Evolutionary conservation across 35 echinoderm and acorn worm genomes (phyloP).

Genomic region (Apostichopus parvimensis): DNA sequence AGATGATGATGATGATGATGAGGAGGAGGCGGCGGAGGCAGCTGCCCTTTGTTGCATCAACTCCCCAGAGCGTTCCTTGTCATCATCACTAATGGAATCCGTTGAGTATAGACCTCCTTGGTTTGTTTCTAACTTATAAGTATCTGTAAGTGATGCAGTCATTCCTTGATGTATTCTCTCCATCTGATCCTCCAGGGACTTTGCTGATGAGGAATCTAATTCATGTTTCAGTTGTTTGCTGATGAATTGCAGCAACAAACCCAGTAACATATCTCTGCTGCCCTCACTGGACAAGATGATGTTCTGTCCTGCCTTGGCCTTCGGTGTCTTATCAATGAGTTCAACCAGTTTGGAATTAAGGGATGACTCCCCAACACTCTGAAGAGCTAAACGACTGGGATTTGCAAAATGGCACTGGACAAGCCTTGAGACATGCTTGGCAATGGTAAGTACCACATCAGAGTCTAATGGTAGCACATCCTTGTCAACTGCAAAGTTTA

Average conservation of each 20-base stretch:
- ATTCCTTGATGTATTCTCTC: conserved; percentile 22
- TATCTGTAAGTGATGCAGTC: conserved; percentile 51
- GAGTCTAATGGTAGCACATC: conserved; percentile 64
- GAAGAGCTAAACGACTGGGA: conserved; percentile 53
- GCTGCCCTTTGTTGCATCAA: conserved; percentile 44
- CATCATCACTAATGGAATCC: conserved; percentile 86
- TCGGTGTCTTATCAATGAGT: conserved; percentile 62
- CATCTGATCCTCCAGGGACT: conserved; percentile 38
- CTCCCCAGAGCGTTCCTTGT: conserved; percentile 79
- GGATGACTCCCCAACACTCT: conserved; percentile 40
- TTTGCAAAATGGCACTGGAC: conserved; percentile 69
- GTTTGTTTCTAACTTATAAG: conserved; percentile 49
- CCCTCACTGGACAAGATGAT: conserved; percentile 63
- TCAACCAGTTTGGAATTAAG: conserved; percentile 65
- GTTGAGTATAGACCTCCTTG: conserved; percentile 6
- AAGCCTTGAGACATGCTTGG: conserved; percentile 62
- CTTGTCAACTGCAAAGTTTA: conserved; percentile 82
- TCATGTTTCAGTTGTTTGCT: conserved; percentile 72
- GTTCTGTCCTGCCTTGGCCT: conserved; percentile 43
- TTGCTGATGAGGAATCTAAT: conserved; percentile 52
- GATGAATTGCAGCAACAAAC: conserved; percentile 78
- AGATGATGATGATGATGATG: not conserved
- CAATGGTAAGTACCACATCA: conserved; percentile 64
- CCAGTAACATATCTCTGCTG: conserved; percentile 83
- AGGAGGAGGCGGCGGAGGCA: not conserved